Percentiles rank a stretch among this genome's conserved stretches.
Conservation (phyloP, 2,888 invertebrate genomes). For the Drosophila austrosaltans region DNA sequence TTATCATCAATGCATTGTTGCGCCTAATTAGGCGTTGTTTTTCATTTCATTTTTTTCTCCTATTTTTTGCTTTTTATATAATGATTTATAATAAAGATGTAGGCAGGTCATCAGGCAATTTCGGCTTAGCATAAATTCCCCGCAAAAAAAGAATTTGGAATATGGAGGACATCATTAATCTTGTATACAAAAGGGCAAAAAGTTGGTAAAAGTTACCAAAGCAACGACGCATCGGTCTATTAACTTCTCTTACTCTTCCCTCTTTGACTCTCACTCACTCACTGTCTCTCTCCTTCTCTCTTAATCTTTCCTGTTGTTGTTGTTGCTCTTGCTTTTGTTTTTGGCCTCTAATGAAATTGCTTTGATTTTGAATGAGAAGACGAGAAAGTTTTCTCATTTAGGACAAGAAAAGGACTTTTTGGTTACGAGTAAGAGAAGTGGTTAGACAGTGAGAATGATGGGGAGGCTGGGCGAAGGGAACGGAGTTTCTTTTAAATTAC, state of each 20-base stretch:
- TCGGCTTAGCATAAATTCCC: conserved; percentile 29
- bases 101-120: conserved; percentile 1
- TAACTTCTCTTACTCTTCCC: conserved; percentile 28
- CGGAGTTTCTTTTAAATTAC: conserved; percentile 35
- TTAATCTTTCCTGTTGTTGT: conserved; percentile 20
- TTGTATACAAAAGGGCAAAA: conserved; percentile 46
- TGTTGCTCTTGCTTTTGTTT: conserved; percentile 29
- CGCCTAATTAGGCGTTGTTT: conserved; percentile 37
- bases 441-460: not conserved
- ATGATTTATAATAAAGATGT: conserved; percentile 2
- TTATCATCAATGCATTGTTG: conserved; percentile 27
- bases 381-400: conserved; percentile 72
- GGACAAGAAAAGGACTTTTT: conserved; percentile 17
- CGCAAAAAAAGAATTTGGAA: not conserved
- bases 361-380: conserved; percentile 60
- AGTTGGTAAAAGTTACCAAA: conserved; percentile 51
- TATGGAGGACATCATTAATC: conserved; percentile 46
- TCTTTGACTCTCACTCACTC: conserved; percentile 11
- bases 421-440: not conserved
- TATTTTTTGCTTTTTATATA: not conserved
- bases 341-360: conserved; percentile 60
- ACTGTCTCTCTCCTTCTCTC: conserved; percentile 10
- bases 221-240: conserved; percentile 44
- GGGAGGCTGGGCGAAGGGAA: not conserved
- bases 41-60: not conserved